Conservation (phyloP, 2,113 vertebrate species). For the Spilogale gracilis region DNA sequence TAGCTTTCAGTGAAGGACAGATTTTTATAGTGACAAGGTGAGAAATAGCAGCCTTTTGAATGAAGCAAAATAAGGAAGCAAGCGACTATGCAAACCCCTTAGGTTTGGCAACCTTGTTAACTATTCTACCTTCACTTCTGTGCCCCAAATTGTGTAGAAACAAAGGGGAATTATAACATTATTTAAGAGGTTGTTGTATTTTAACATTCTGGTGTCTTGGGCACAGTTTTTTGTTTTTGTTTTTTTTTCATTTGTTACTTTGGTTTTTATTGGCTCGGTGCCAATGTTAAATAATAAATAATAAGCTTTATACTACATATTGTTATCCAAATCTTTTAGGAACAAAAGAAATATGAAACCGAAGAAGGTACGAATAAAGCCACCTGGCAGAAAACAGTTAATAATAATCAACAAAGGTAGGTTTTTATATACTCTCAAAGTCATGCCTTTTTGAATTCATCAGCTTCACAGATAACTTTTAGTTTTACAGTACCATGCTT, state of each 20-base stretch:
- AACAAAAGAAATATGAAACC: conserved; percentile 94
- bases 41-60: background rate
- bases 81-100: background rate
- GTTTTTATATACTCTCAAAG: conserved; percentile 48
- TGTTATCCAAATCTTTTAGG: conserved; percentile 86
- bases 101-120: background rate
- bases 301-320: background rate
- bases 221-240: background rate
- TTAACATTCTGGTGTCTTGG: conserved; percentile 9
- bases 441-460: background rate
- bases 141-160: background rate
- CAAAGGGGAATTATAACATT: background rate
- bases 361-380: conserved; percentile 94
- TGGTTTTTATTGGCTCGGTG: background rate
- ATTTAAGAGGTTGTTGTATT: background rate
- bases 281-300: conserved; percentile 34
- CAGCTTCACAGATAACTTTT: background rate
- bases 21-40: background rate
- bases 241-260: conserved; percentile 26
- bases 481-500: background rate
- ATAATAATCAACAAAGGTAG: conserved; percentile 94
- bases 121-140: background rate
- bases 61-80: background rate
- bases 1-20: background rate
- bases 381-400: conserved; percentile 96